Evolutionary conservation across 2,113 vertebrate species (phyloP).

Genomic region (Labeo catla): DNA sequence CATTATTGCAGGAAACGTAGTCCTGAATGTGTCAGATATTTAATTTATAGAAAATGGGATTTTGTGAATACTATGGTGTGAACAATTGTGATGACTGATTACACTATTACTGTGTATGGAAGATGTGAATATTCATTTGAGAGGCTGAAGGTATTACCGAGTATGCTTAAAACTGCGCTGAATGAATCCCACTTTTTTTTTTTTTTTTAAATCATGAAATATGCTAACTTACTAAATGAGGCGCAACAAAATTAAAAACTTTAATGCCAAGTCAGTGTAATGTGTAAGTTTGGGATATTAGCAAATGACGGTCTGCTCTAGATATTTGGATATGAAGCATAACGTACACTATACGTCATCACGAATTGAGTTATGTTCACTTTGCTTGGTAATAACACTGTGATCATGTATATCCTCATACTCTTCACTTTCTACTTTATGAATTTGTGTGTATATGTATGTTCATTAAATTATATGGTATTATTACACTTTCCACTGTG

Average conservation of each 20-base stretch:
- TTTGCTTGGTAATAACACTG: conserved; percentile 80
- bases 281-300: conserved; percentile 62
- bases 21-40: conserved; percentile 29
- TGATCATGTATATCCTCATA: conserved; percentile 72
- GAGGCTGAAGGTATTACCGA: conserved; percentile 38
- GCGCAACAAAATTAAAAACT: conserved; percentile 30
- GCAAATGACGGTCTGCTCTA: conserved; percentile 42
- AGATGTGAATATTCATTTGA: conserved; percentile 61
- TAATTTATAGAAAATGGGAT: conserved; percentile 30
- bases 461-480: conserved; percentile 78
- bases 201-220: background rate
- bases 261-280: conserved; percentile 60
- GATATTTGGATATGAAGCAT: conserved; percentile 63
- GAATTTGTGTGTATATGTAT: conserved; percentile 69
- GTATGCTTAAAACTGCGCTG: background rate
- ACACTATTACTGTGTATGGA: conserved; percentile 44
- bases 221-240: conserved; percentile 1
- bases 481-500: conserved; percentile 52
- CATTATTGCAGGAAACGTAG: background rate
- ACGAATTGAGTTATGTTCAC: conserved; percentile 71
- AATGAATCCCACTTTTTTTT: background rate
- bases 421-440: conserved; percentile 79
- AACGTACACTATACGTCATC: conserved; percentile 70
- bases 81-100: conserved; percentile 41
- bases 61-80: conserved; percentile 22